A percentile compares a stretch with the other conserved stretches of the same genome.
Conservation (phyloP, 1,140 invertebrate genomes). For the Neelides sp. region DNA sequence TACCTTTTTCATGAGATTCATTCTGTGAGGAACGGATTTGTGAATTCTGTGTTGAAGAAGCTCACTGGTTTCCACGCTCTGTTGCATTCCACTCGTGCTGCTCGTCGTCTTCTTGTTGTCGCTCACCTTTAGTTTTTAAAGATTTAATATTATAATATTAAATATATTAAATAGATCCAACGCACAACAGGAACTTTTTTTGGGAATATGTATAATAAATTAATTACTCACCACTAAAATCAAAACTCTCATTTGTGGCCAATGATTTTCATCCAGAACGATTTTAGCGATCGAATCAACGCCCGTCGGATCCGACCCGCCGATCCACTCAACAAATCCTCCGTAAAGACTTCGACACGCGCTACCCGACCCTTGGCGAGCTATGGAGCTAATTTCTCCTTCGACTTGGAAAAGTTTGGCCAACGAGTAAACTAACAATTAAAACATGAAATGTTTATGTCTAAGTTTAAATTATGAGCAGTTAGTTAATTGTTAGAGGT, state of each 20-base stretch:
- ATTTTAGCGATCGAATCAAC: constrained; percentile 69
- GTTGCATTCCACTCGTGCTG: constrained; percentile 86
- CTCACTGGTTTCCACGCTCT: constrained; percentile 63
- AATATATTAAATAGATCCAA: background rate
- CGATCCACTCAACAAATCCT: constrained; percentile 85
- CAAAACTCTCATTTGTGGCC: constrained; percentile 80
- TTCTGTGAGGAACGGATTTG: constrained; percentile 55
- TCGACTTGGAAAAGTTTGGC: constrained; percentile 61
- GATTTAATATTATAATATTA: background rate
- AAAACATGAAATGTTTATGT: no score
- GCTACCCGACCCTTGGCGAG: constrained; percentile 76
- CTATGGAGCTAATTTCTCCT: constrained; percentile 65
- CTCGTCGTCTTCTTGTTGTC: constrained; percentile 72
- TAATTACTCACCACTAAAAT: constrained; percentile 62
- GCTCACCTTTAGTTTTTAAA: constrained; percentile 48
- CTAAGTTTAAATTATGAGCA: no score
- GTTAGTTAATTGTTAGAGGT: no score
- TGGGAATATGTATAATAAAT: background rate
- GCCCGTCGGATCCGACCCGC: constrained; percentile 53
- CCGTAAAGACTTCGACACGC: constrained; percentile 89
- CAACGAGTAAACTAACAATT: constrained; percentile 56
- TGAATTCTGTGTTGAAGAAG: constrained; percentile 62
- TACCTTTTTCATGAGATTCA: constrained; percentile 50
- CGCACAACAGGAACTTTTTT: no score
- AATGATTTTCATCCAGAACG: constrained; percentile 60